phyloP scores from a whole-genome alignment of 1,140 invertebrate species.

The Plectus sambesii region DNA sequence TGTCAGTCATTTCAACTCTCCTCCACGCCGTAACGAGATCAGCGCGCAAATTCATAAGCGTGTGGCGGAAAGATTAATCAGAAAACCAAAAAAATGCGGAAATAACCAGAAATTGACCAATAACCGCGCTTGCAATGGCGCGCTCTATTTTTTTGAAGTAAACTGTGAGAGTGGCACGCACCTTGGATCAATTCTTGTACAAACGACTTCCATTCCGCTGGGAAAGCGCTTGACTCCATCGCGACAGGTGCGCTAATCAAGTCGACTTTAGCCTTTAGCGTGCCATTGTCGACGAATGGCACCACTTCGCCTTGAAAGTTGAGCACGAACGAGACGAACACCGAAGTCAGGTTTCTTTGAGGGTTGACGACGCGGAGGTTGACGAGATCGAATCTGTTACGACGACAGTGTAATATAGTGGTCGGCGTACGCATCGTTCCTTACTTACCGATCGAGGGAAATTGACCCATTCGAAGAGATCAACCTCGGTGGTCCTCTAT shows the following conservation, averaged over 20 bases:
- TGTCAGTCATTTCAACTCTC: slow-evolving; percentile 3
- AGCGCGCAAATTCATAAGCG: neutral
- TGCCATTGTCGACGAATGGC: slow-evolving; percentile 38
- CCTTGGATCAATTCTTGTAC: slow-evolving; percentile 41
- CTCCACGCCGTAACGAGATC: neutral
- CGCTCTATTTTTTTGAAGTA: too few species aligned
- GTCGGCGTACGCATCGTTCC: too few species aligned
- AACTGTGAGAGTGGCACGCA: too few species aligned
- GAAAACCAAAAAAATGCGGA: too few species aligned
- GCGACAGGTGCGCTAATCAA: slow-evolving; percentile 35
- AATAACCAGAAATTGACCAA: too few species aligned
- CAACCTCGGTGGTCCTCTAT: slow-evolving; percentile 34
- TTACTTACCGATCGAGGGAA: slow-evolving; percentile 33
- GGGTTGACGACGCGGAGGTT: slow-evolving; percentile 41
- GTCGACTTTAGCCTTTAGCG: slow-evolving; percentile 36
- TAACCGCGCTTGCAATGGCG: too few species aligned
- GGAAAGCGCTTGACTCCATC: slow-evolving; percentile 40
- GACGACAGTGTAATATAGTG: slow-evolving; percentile 13
- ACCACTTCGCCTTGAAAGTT: slow-evolving; percentile 29
- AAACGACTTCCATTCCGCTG: slow-evolving; percentile 31
- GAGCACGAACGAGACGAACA: slow-evolving; percentile 36
- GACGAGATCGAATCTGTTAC: slow-evolving; percentile 28
- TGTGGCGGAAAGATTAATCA: too few species aligned
- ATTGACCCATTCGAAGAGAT: slow-evolving; percentile 30
- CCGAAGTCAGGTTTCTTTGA: slow-evolving; percentile 26